Conservation (phyloP, 2,113 vertebrate species). For the Butorides virescens region DNA sequence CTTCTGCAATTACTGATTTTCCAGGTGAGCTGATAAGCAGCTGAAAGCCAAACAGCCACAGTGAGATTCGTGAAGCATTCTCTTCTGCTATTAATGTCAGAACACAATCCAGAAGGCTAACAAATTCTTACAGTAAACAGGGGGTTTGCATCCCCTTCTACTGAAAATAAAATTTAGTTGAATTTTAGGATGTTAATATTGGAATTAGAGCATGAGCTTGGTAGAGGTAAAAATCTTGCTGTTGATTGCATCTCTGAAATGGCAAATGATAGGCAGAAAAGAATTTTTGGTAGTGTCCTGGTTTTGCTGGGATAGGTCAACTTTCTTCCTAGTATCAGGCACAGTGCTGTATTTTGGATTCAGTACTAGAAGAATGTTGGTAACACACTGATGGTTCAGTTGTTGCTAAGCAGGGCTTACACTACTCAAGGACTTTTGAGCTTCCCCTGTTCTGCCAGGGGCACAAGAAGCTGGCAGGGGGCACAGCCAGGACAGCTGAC, state of each 20-base stretch:
- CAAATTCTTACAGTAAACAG: not conserved
- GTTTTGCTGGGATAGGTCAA: no score
- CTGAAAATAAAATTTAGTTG: not conserved
- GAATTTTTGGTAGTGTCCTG: not conserved
- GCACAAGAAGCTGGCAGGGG: no score
- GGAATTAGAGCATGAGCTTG: not conserved
- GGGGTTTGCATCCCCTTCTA: not conserved
- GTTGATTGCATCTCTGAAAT: not conserved
- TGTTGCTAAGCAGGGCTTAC: no score
- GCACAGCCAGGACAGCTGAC: no score
- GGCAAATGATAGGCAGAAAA: not conserved
- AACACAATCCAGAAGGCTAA: not conserved
- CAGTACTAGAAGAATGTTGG: no score
- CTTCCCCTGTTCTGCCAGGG: no score
- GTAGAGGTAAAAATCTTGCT: not conserved
- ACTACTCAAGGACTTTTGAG: no score
- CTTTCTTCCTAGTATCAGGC: no score
- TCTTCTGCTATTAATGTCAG: not conserved
- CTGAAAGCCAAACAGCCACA: not conserved
- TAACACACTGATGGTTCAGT: no score
- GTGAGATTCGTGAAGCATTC: not conserved
- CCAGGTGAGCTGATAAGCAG: not conserved
- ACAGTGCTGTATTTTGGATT: no score
- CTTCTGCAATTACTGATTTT: not conserved
- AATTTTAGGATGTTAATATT: not conserved